Evolutionary conservation across 2,113 vertebrate species (phyloP).

Genomic region (Amazona guildingii): DNA sequence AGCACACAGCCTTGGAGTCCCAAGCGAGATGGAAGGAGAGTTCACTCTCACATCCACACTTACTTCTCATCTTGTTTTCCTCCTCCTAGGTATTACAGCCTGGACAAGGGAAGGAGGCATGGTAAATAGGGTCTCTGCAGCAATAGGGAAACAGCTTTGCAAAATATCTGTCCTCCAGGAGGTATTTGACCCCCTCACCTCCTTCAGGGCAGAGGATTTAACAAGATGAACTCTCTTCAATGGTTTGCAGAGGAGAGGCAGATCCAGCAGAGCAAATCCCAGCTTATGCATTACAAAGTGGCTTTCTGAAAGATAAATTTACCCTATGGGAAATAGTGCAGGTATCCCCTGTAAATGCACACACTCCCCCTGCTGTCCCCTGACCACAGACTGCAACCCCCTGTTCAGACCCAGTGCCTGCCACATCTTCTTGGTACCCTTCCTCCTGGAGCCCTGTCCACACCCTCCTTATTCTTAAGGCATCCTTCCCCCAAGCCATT

Average conservation of each 20-base stretch:
- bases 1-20: neutral
- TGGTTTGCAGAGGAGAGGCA: neutral
- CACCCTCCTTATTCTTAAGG: neutral
- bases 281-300: neutral
- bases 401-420: neutral
- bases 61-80: neutral
- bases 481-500: neutral
- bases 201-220: neutral
- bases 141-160: neutral
- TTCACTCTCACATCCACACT: neutral
- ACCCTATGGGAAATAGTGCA: neutral
- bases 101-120: neutral
- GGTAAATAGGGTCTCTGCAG: neutral
- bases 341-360: neutral
- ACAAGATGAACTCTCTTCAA: neutral
- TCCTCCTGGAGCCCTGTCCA: neutral
- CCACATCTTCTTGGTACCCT: neutral
- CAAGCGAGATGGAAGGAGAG: neutral
- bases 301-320: neutral
- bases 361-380: fast-evolving
- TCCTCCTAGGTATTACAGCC: neutral
- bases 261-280: neutral
- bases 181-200: neutral
- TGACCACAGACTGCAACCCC: neutral
- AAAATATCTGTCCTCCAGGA: neutral